These are phyloP conservation scores for Caenorhabditis tropicalis DNA, from an alignment of 1,140 invertebrate species.

Conservation along the genomic window DNA sequence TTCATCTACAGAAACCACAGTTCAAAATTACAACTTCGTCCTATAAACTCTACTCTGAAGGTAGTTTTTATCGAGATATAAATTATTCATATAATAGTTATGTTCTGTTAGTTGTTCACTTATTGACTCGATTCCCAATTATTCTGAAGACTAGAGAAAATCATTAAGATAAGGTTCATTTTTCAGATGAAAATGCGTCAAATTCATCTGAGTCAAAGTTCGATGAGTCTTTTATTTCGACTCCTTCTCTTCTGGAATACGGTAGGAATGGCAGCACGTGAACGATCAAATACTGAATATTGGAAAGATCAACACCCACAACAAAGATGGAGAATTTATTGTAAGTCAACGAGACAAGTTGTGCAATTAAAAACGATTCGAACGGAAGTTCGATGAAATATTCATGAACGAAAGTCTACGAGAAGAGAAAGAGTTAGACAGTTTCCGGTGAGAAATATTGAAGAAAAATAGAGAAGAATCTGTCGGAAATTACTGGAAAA, in stretches of 20 bases:
- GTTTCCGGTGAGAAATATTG: not conserved
- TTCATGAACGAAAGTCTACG: not conserved
- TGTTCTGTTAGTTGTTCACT: too few relatives aligned
- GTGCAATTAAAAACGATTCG: not conserved
- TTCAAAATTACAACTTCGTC: too few relatives aligned
- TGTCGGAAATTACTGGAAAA: not conserved
- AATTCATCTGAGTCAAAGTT: not conserved
- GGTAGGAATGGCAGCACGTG: not conserved
- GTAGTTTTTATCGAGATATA: too few relatives aligned
- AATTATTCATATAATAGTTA: too few relatives aligned
- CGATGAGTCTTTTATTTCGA: not conserved
- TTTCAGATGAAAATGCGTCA: not conserved
- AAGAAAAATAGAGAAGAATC: not conserved
- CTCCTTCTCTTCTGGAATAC: slow-evolving; percentile 28
- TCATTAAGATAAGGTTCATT: too few relatives aligned
- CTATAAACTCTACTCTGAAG: too few relatives aligned
- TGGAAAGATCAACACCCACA: slow-evolving; percentile 35
- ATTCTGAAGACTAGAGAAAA: too few relatives aligned
- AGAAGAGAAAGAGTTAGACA: not conserved
- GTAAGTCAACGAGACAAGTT: not conserved
- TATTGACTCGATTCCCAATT: too few relatives aligned
- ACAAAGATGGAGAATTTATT: slow-evolving; percentile 40
- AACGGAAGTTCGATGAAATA: not conserved
- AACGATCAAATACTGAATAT: not conserved
- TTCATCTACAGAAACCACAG: too few relatives aligned